phyloP scores from a whole-genome alignment of 2,113 vertebrate genomes.

The Rhadina sibilatrix region DNA sequence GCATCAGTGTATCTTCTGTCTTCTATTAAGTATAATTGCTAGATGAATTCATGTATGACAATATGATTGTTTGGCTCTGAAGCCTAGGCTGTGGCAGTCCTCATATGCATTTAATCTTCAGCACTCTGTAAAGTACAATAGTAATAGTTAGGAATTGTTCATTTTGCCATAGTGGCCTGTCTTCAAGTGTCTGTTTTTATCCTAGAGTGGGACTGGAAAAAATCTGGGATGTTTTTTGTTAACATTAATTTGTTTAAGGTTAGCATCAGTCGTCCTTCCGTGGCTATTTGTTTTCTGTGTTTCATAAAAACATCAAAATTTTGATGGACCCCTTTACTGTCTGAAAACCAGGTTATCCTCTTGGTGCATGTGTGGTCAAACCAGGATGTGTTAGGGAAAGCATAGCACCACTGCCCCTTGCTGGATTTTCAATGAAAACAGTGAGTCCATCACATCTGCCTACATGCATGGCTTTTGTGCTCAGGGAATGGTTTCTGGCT shows the following conservation, averaged over 20 bases:
- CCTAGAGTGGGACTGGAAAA: neutral
- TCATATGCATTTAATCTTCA: constrained; percentile 16
- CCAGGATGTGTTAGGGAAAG: neutral
- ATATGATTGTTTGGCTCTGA: neutral
- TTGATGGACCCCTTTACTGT: neutral
- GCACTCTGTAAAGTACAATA: neutral
- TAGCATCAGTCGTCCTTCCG: neutral
- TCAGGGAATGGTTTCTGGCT: neutral
- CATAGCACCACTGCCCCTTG: neutral
- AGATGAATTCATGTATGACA: neutral
- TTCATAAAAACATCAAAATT: neutral
- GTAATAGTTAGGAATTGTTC: neutral
- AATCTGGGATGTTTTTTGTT: neutral
- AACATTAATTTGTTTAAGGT: neutral
- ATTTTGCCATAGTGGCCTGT: neutral
- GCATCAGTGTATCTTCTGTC: neutral
- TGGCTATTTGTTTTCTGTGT: neutral
- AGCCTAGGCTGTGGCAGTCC: neutral
- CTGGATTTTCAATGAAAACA: neutral
- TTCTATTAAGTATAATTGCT: neutral
- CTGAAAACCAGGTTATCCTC: neutral
- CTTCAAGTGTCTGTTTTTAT: constrained; percentile 8
- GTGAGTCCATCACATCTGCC: neutral
- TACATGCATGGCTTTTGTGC: neutral
- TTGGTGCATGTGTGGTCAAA: rapidly evolving